Conservation (phyloP, 2,113 vertebrate genomes). For the Aegithalos caudatus region DNA sequence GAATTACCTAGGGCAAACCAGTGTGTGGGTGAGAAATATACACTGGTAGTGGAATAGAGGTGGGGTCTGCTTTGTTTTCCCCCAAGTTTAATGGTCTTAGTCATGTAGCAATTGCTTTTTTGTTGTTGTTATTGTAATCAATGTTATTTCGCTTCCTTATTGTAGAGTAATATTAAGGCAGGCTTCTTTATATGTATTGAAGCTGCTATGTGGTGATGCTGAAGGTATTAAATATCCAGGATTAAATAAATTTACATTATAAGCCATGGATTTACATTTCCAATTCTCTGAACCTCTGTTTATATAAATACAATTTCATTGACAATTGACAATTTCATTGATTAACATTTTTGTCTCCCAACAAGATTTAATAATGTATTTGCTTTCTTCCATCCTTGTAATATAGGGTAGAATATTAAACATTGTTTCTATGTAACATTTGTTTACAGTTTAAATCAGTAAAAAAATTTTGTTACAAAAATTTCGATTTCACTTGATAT, state of each 20-base stretch:
- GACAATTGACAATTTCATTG: background rate
- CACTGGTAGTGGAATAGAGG: background rate
- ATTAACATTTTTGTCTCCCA: background rate
- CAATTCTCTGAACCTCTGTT: background rate
- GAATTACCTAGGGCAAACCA: background rate
- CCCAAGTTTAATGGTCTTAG: background rate
- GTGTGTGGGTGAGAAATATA: background rate
- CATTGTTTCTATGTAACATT: background rate
- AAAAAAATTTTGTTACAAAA: background rate
- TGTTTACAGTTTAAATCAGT: background rate
- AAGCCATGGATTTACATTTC: background rate
- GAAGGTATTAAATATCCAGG: background rate
- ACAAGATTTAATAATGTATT: background rate
- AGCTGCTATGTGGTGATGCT: background rate
- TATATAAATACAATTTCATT: background rate
- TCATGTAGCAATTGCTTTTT: background rate
- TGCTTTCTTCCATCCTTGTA: background rate
- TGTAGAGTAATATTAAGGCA: background rate
- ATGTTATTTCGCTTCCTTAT: background rate
- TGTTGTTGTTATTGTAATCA: background rate
- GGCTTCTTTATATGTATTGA: background rate
- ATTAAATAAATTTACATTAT: background rate
- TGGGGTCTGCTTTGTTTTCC: background rate
- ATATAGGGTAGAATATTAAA: background rate
- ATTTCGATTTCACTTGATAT: background rate